phyloP scores from a whole-genome alignment of 2,888 invertebrate species.

The Lissocephala sabroskyi region DNA sequence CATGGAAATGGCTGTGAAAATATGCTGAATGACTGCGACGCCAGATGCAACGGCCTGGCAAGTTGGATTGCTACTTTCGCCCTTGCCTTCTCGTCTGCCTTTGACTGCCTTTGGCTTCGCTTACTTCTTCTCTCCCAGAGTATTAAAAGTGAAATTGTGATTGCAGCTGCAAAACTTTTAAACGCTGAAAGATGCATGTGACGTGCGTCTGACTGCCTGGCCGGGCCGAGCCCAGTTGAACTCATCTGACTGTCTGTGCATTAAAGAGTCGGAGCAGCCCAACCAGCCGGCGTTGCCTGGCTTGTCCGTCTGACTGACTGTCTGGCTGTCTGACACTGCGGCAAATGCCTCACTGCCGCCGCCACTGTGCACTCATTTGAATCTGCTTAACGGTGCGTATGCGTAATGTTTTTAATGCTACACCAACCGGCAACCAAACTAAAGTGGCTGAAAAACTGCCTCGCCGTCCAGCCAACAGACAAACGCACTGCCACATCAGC shows the following conservation, averaged over 20 bases:
- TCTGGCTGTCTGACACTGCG: constrained; percentile 19
- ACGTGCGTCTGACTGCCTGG: constrained; percentile 9
- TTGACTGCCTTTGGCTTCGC: no score
- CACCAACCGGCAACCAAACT: no score
- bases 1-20: constrained; percentile 61
- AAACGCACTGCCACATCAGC: no score
- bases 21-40: constrained; percentile 54
- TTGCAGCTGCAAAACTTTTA: constrained; percentile 35
- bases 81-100: neutral
- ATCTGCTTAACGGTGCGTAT: constrained; percentile 39
- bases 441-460: no score
- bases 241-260: no score
- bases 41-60: neutral
- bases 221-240: no score
- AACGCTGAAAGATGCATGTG: constrained; percentile 36
- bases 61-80: neutral
- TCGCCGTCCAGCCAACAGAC: no score
- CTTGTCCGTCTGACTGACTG: no score
- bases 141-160: constrained; percentile 41
- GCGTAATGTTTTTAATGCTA: constrained; percentile 33
- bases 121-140: constrained; percentile 5
- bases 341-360: constrained; percentile 13
- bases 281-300: no score
- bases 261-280: no score
- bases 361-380: constrained; percentile 28